These are phyloP conservation scores for Taphrorychus bicolor DNA, from an alignment of 2,888 invertebrate genomes.

Conservation along the genomic window DNA sequence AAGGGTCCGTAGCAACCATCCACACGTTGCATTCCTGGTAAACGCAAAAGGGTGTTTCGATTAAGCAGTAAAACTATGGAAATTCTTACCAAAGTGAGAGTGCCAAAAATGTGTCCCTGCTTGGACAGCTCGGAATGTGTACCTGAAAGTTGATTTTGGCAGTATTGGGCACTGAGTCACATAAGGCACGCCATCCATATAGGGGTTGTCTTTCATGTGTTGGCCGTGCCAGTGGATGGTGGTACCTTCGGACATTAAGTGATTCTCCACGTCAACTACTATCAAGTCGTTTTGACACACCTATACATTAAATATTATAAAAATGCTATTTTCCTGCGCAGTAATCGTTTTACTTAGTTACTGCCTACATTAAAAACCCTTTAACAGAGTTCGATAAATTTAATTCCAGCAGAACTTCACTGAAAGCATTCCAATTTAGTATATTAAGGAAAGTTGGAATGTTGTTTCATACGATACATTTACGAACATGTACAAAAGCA, in stretches of 20 bases:
- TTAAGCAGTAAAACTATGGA: no score
- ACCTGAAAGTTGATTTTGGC: constrained; percentile 77
- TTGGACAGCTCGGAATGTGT: constrained; percentile 75
- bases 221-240: constrained; percentile 94
- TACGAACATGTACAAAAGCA: neutral
- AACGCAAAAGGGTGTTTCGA: no score
- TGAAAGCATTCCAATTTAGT: neutral
- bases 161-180: constrained; percentile 85
- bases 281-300: constrained; percentile 87
- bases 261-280: constrained; percentile 83
- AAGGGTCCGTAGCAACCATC: constrained; percentile 85
- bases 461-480: neutral
- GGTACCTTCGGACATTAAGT: constrained; percentile 79
- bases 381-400: no score
- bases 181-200: constrained; percentile 89
- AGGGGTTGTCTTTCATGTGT: constrained; percentile 78
- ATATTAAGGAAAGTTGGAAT: constrained; percentile 5
- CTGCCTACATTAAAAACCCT: no score
- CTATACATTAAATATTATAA: constrained; percentile 56
- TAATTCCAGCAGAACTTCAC: neutral
- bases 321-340: no score
- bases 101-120: constrained; percentile 89
- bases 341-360: no score
- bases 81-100: constrained; percentile 67
- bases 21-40: constrained; percentile 78